These are phyloP conservation scores for Orgyia antiqua DNA, from an alignment of 2,888 invertebrate species.

Conservation along the genomic window DNA sequence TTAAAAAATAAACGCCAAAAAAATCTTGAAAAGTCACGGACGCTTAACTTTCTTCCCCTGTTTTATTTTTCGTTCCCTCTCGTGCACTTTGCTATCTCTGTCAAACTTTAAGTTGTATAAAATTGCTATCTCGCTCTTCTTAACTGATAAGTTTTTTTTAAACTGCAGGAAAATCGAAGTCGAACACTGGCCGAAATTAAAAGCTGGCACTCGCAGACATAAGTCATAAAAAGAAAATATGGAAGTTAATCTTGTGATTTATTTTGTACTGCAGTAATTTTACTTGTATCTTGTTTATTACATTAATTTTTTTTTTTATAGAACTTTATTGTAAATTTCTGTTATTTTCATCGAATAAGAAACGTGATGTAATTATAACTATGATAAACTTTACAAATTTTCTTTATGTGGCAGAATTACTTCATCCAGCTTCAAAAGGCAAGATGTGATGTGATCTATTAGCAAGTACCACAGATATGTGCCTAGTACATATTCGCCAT, in stretches of 20 bases:
- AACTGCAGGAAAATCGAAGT: slow-evolving; percentile 74
- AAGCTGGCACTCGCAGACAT: slow-evolving; percentile 70
- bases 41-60: slow-evolving; percentile 78
- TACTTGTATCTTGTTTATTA: neutral
- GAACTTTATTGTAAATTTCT: no score
- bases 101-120: slow-evolving; percentile 32
- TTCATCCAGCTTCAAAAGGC: no score
- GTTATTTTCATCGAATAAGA: no score
- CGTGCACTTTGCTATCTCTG: slow-evolving; percentile 45
- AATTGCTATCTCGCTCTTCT: slow-evolving; percentile 50
- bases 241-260: slow-evolving; percentile 52
- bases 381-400: no score
- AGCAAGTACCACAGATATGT: no score
- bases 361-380: no score
- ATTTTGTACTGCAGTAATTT: slow-evolving; percentile 23
- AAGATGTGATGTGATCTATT: no score
- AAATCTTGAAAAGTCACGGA: slow-evolving; percentile 79
- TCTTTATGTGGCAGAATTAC: no score
- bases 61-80: slow-evolving; percentile 75
- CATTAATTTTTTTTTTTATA: no score
- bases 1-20: slow-evolving; percentile 74
- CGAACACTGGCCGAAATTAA: slow-evolving; percentile 69
- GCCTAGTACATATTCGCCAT: no score
- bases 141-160: slow-evolving; percentile 75
- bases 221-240: slow-evolving; percentile 72